Evolutionary conservation across 1,140 invertebrate species (phyloP), one percentile per base, ranked within the genome.

Genomic region (Drosophila carrolli): DNA sequence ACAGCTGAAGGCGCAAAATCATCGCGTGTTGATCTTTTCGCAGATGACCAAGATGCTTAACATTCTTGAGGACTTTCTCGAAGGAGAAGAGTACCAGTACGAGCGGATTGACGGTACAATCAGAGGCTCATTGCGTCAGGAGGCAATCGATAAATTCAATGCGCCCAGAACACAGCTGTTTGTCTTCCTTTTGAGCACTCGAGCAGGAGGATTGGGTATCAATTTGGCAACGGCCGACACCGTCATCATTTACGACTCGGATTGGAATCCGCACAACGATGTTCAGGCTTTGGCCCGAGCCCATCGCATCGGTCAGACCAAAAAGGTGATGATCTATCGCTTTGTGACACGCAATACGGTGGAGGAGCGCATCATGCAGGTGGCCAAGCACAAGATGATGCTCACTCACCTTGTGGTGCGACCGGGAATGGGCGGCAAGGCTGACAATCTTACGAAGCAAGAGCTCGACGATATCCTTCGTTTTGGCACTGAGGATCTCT

Each of bases 251-350:
- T 50, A n/a, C n/a, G 47, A 50, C 27, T 50, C 47, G 2, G 47
- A 50, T 27, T 50, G 47, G 47, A 50, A 50, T 32, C 47, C 47
- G 23, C 47, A 50, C 19, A 47, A 47, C 47, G 47, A 50, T 27
- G 13, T 50, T 50, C 47, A 50, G 27, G 47, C 47, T 8, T 14
- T 50, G 13, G n/a, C 47, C 2, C n/a, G 47, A 32, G 47, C 47
- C n/a, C 47, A 50, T 32, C 47, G 47, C 8, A 50, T 50, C 5
- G 47, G 47, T 2, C 47, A 50, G 47, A 11, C 27, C 13, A 50
- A 50, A 3, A 50, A 50, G 13, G 47, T 50, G 0, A 50, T 50
- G 47, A 50, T 50, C 23, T 50, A 50, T 5, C 23, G 47, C 2
- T 50, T 50, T 50, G 47, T 50, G 27, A 50, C 11, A 8, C 47